Evolutionary conservation across 2,797 vertebrate genomes (phyloP), one percentile per base, ranked within the genome.

Genomic region (Sebastes flavidus): DNA sequence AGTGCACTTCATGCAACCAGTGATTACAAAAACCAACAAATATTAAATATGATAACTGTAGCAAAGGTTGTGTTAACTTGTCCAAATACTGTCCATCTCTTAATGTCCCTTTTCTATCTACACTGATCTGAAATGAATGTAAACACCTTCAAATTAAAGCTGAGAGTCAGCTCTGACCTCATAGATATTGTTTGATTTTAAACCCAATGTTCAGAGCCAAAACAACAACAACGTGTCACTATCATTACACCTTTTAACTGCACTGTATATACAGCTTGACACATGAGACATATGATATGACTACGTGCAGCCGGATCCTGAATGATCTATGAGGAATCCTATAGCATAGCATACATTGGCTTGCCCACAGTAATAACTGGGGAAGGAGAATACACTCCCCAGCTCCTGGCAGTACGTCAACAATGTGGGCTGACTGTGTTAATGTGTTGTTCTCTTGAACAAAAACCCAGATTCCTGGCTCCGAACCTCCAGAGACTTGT

Each of bases 401-500:
- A 68, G 78, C 62, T 72, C 38, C 78, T 88, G 84, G 74, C 77
- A 85, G 55, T 66, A 14, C 68, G 66, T 80, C 67, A 80, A 67
- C 68, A 78, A 8, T 72, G 72, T 72, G 38, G 77, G 59, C 62
- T 70, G 52, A 34, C 67, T 67, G 58, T 74, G 66, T 83, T 81
- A 78, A 72, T 77, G 60, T 70, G 71, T 54, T 87, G 56, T 69
- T 79, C 69, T 72, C 25, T 68, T 60, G 10, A 82, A 79, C 58
- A 86, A 81, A 71, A 78, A 80, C 13, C 9, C 66, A 14, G 66
- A 77, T 89, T 84, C 54, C 70, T 85, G 61, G 68, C 73, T 86
- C 68, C 56, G 69, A 90, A 75, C 34, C 81, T 76, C 78, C 61
- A 85, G 54, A 87, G 86, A 56, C 61, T 76, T 83, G 49, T 86